Conservation (phyloP, 2,113 vertebrate genomes). For the Pedetes capensis region DNA sequence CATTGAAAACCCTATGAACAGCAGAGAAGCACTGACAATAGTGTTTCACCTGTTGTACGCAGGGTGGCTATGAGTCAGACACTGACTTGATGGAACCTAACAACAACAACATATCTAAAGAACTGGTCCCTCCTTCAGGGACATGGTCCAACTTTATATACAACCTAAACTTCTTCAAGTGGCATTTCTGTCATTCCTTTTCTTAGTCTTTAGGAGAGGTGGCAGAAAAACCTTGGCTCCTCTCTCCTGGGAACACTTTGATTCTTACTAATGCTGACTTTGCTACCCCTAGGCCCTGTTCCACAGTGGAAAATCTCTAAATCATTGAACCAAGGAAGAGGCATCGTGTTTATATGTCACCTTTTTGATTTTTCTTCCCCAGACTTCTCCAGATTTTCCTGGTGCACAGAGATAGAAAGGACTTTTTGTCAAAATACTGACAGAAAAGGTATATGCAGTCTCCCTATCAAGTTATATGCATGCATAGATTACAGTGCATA, state of each 20-base stretch:
- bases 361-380: not conserved
- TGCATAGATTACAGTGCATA: rapidly evolving
- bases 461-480: rapidly evolving
- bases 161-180: not conserved
- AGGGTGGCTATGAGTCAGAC: too few species aligned
- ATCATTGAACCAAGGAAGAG: not conserved
- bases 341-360: not conserved
- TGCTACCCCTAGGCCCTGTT: not conserved
- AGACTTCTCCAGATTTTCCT: not conserved
- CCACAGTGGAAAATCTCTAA: not conserved
- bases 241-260: not conserved
- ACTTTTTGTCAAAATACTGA: not conserved
- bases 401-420: not conserved
- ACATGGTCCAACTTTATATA: not conserved
- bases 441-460: not conserved
- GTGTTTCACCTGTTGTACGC: too few species aligned
- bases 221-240: not conserved
- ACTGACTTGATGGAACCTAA: too few species aligned
- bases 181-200: not conserved
- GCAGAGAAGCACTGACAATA: too few species aligned
- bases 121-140: not conserved
- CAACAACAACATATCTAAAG: too few species aligned
- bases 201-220: not conserved
- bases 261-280: not conserved
- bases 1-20: too few species aligned